Percentiles rank a stretch among this genome's conserved stretches.
phyloP scores from a whole-genome alignment of 2,888 invertebrate species.

The Microplitis deprimator region DNA sequence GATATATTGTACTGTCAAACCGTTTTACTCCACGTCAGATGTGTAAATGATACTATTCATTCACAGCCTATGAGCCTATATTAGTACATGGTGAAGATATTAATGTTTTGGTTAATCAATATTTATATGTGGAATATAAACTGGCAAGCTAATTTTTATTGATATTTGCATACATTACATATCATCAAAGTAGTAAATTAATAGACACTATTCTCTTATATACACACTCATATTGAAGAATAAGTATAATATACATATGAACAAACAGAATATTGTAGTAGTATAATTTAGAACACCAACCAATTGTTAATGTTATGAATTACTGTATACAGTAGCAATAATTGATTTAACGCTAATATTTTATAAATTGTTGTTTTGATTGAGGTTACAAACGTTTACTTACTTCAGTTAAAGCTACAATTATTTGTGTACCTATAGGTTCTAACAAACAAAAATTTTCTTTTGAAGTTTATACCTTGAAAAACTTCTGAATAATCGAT shows the following conservation, averaged over 20 bases:
- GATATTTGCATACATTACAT: not conserved
- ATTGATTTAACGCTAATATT: not conserved
- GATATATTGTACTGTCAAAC: not conserved
- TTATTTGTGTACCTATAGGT: not conserved
- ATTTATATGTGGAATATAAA: not conserved
- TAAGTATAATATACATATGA: not conserved
- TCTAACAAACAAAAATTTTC: too few relatives aligned
- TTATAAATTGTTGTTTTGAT: slow-evolving; percentile 10
- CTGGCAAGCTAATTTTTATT: not conserved
- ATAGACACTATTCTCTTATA: not conserved
- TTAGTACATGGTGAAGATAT: not conserved
- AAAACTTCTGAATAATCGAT: too few relatives aligned
- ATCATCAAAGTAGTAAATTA: not conserved
- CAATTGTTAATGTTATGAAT: not conserved
- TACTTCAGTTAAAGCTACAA: not conserved
- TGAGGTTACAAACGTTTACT: not conserved
- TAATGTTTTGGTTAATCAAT: slow-evolving; percentile 1
- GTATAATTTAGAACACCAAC: not conserved
- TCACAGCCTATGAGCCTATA: not conserved
- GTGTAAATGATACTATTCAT: not conserved
- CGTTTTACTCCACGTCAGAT: slow-evolving; percentile 9
- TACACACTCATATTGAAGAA: not conserved
- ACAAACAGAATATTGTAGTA: slow-evolving; percentile 9
- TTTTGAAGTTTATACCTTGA: too few relatives aligned
- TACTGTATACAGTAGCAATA: not conserved